These are phyloP conservation scores for Colossoma macropomum DNA, from an alignment of 2,113 vertebrate genomes.

Conservation along the genomic window DNA sequence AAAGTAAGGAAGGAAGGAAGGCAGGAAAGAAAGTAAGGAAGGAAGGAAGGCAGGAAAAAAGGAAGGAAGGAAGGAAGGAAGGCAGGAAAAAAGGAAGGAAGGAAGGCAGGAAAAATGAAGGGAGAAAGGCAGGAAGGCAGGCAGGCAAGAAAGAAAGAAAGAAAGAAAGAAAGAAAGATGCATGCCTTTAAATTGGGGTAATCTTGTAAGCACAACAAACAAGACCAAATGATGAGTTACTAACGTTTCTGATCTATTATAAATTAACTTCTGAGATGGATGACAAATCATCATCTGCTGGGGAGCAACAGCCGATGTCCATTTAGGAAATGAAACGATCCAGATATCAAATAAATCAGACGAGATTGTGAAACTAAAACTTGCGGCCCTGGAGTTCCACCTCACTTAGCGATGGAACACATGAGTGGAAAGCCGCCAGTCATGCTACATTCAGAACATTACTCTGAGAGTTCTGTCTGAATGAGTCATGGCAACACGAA, in stretches of 20 bases:
- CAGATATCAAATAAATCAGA: conserved; percentile 25
- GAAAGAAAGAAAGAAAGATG: no score
- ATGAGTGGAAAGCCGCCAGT: conserved; percentile 6
- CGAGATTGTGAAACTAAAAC: conserved; percentile 27
- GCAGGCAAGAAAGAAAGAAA: no score
- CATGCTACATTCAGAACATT: conserved; percentile 27
- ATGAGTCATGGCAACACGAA: conserved; percentile 20
- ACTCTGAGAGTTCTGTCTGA: conserved; percentile 1
- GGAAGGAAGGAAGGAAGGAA: no score
- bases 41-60: no score
- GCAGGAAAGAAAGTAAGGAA: no score
- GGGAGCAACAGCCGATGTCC: conserved; percentile 27
- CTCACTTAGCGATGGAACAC: conserved; percentile 18
- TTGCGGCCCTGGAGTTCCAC: not conserved
- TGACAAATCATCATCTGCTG: conserved; percentile 1
- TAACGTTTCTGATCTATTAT: conserved; percentile 17
- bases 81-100: no score
- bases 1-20: no score
- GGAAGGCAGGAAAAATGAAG: no score
- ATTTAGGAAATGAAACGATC: conserved; percentile 17
- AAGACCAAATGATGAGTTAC: not conserved
- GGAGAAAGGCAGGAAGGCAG: no score
- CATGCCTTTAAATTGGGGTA: not conserved
- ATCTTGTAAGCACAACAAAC: not conserved
- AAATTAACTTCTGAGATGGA: not conserved